Base-by-base conservation (phyloP, 2,797 vertebrate species). In the Sternarchorhynchus goeldii region DNA sequence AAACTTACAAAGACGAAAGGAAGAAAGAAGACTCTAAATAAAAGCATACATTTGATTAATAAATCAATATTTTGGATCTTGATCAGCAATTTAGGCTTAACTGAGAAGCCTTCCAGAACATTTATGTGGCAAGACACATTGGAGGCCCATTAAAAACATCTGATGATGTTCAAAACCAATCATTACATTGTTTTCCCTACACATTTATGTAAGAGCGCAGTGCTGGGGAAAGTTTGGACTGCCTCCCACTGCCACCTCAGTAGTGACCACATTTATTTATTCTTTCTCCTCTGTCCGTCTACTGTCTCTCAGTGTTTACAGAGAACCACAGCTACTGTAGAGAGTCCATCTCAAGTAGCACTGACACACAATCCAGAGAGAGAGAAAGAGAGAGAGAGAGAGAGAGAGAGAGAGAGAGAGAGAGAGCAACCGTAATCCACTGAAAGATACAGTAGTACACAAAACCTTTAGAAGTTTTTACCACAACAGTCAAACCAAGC, bases 201-300 rank as follows among this genome's bases (percentile, higher is more conserved):
- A 56, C 34, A 71, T 36, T 4, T 45, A 18, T 31, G 34, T n/a
- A 10, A 21, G 17, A 69, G 8, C 25, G 25, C 25, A 25, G 25
- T 25, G 25, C 25, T 41, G 36, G 29, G 21, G 56, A 56, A 75
- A 75, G 63, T 73, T 57, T 76, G 65, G 70, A 69, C n/a, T 60
- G 69, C 34, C 34, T 68, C 71, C 41, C 41, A 68, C 68, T 59
- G 69, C 71, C 78, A 74, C 64, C 56, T 73, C 71, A 77, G 77
- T 83, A 74, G 36, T 73, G 36, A 50, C 39, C 41, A 1, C 74
- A 78, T 77, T 83, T 80, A 83, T 77, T 80, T 80, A 56, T 72
- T 73, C 60, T 56, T 64, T 36, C 59, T 60, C 62, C 66, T 17
- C 65, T 50, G 66, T 79, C 66, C 59, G 41, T 71, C 62, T 77